These are phyloP conservation scores for Armadillidium nasatum DNA, from an alignment of 1,140 invertebrate genomes.

Conservation along the genomic window DNA sequence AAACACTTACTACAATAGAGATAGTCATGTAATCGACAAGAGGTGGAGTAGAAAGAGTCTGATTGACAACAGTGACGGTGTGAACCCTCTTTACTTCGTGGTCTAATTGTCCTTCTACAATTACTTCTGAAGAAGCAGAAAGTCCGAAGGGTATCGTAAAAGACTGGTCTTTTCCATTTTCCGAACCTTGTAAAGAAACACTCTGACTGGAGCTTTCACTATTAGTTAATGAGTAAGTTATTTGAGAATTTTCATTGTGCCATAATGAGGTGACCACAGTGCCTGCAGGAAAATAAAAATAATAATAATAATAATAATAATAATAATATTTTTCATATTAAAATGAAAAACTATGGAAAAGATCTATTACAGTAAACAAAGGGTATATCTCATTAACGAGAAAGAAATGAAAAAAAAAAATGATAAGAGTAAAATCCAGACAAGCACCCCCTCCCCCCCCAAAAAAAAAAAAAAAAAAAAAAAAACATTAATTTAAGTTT, in stretches of 20 bases:
- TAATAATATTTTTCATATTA: neutral
- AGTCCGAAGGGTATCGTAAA: slow-evolving; percentile 27
- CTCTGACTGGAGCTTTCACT: neutral
- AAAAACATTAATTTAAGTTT: neutral
- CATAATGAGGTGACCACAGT: slow-evolving; percentile 41
- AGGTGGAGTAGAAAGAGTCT: slow-evolving; percentile 32
- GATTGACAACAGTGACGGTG: slow-evolving; percentile 64
- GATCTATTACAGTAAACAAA: too few relatives aligned
- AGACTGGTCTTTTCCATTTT: slow-evolving; percentile 2
- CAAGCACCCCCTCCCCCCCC: too few relatives aligned
- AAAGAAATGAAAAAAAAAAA: too few relatives aligned
- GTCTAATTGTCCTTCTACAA: slow-evolving; percentile 65
- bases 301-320: neutral
- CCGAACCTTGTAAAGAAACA: neutral
- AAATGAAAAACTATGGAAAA: too few relatives aligned
- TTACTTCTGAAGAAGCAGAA: slow-evolving; percentile 29
- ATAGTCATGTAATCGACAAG: slow-evolving; percentile 42
- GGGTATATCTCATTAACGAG: too few relatives aligned
- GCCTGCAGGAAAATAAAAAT: slow-evolving; percentile 22
- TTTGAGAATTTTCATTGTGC: slow-evolving; percentile 30
- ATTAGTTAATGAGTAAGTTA: slow-evolving; percentile 53
- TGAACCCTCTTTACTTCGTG: slow-evolving; percentile 68
- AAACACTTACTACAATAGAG: slow-evolving; percentile 35
- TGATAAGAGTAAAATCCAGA: too few relatives aligned
- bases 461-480: too few relatives aligned